Base-by-base conservation (phyloP, 2,888 invertebrate genomes). In the Agrilus cyanescens region DNA sequence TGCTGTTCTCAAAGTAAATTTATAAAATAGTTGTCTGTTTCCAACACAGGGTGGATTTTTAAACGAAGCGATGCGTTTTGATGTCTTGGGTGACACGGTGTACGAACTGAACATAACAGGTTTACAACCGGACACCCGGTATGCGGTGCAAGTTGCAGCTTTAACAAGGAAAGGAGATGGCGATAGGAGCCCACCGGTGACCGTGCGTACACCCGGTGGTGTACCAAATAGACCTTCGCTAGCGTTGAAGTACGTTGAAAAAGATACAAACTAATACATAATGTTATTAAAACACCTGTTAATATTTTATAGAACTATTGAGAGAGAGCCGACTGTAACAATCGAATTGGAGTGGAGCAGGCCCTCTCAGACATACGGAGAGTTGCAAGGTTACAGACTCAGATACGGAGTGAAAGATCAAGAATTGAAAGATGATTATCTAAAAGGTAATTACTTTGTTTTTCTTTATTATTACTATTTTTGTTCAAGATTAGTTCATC, bases 121-220 rank as follows among this genome's bases (percentile, higher is more conserved):
- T 12, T 73, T 98, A 35, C 91, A 95, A 65, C 95, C 98, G 4
- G 95, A 97, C 61, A 94, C 97, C 1, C 80, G 81, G 55, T 98
- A 98, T 69, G 82, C 82, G 41, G 83, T 95, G 45, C 89, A 93
- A 72, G 93, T 97, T 45, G 94, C 94, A 1, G 98, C 96, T 1
- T 73, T 96, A 47, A 98, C 97, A 4, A 76, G 94, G 49, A 93
- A 93, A 66, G 98, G 98, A 34, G 97, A 98, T 65, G 98, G 98
- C 14, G 86, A 89, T 64, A 75, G 94, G 50, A 94, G 94, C 62
- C 71, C 80, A 46, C 85, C 90, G 16, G 85, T 85, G 43, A 80
- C 79, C 46, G 82, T 91, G 2, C 85, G 81, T 67, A 98, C 97
- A 2, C 91, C 91, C 20, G 94, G 95, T 41, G 93, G 93, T 50